These are phyloP conservation scores for Eleutherodactylus coqui DNA, from an alignment of 2,797 vertebrate species.

Conservation along the genomic window DNA sequence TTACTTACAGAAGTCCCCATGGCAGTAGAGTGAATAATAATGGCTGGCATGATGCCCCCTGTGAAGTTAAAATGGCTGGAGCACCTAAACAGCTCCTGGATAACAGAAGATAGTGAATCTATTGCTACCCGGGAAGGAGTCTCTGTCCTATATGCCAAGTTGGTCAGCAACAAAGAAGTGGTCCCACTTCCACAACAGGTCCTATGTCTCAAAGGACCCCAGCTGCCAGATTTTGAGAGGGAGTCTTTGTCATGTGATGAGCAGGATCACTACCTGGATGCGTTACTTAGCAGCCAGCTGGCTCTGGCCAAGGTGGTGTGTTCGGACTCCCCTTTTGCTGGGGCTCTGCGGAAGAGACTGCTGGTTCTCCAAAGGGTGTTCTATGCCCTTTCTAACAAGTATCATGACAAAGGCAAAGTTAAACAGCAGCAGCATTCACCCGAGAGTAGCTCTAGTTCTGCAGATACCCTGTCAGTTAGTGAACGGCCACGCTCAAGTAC, in stretches of 20 bases:
- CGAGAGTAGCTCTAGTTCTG: conserved; percentile 87
- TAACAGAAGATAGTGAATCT: conserved; percentile 97
- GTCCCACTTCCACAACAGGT: conserved; percentile 96
- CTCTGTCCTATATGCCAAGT: conserved; percentile 88
- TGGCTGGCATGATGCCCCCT: conserved; percentile 95
- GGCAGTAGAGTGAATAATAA: conserved; percentile 86
- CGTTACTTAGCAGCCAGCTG: conserved; percentile 94
- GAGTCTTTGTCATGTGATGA: conserved; percentile 97
- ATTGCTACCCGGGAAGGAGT: conserved; percentile 96
- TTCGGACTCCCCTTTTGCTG: conserved; percentile 95
- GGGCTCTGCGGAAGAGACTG: conserved; percentile 90
- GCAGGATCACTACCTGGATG: conserved; percentile 98
- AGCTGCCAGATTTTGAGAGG: conserved; percentile 96
- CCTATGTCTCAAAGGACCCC: conserved; percentile 95
- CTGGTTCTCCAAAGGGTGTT: conserved; percentile 96
- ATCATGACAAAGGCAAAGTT: conserved; percentile 95
- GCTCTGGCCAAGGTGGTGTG: conserved; percentile 98
- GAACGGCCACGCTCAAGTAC: conserved; percentile 95
- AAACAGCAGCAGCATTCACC: conserved; percentile 96
- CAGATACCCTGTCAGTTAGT: conserved; percentile 90
- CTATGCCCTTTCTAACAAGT: conserved; percentile 97
- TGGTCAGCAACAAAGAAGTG: conserved; percentile 95
- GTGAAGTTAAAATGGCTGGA: conserved; percentile 99
- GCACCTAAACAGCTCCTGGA: conserved; percentile 98
- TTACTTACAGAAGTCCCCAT: conserved; percentile 78